Base-by-base conservation (phyloP, 2,888 invertebrate species). In the Leptopterna dolabrata region DNA sequence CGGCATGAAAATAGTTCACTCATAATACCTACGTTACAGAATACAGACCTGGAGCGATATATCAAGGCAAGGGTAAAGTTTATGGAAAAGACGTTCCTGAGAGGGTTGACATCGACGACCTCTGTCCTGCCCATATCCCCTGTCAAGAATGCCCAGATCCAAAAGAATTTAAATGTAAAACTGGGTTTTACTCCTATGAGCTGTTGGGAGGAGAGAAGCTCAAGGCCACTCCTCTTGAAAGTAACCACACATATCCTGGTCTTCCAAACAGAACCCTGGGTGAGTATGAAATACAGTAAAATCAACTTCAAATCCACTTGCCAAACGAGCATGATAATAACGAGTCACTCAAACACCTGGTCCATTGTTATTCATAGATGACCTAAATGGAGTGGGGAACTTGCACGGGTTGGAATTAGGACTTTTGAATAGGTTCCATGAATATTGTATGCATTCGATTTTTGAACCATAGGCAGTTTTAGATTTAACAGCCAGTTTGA, bases 71-170 rank as follows among this genome's bases (percentile, higher is more conserved):
- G 30, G 83, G 70, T 19, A 83, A 83, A 70, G 29, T 93, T 93
- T 83, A 94, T 90, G 95, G 95, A 0, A 93, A 93, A 87, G 92
- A 92, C 76, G 94, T 95, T n/a, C 95, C 95, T 0, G 93, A 93
- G 86, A 93, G 93, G 89, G 92, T 93, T 43, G 93, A 93, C 87
- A 91, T 93, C 87, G 94, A 94, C 80, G 94, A 94, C 90, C 92
- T 95, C 16, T 95, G 95, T 90, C 93, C 93, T 2, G 93, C 94
- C 0, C 93, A 93, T 41, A 92, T 93, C 76, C 92, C 93, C 19
- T 95, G 95, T 90, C 93, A 93, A 19, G 93, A 94, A 89, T 95
- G 95, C 91, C 93, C 94, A 4, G 93, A 89, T 85, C 89, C 90
- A 87, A 93, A 93, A 90, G 93, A 93, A 84, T 92, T 92, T 71